phyloP scores from a whole-genome alignment of 1,140 invertebrate species.

The Macrotrachela quadricornifera region DNA sequence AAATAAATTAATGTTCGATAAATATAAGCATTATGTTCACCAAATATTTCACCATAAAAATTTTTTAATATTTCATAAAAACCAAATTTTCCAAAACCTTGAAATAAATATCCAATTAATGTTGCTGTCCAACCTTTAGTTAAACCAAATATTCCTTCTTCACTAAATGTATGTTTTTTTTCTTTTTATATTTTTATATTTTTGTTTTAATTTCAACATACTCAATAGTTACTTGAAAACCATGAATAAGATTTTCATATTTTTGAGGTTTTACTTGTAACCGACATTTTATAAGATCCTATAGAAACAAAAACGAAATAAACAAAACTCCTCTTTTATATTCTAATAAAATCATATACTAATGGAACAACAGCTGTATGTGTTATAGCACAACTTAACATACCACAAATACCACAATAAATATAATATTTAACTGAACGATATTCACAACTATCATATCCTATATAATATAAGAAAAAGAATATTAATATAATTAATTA shows the following conservation, averaged over 20 bases:
- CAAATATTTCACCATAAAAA: conserved; percentile 56
- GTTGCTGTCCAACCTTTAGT: conserved; percentile 95
- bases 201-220: no score
- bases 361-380: conserved; percentile 69
- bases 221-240: conserved; percentile 24
- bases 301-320: conserved; percentile 37
- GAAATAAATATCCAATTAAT: conserved; percentile 83
- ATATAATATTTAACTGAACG: conserved; percentile 74
- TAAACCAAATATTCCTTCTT: conserved; percentile 68
- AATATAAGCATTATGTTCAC: conserved; percentile 75
- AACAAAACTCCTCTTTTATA: no score
- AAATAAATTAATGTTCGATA: conserved; percentile 82
- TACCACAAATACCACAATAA: conserved; percentile 75
- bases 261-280: conserved; percentile 53
- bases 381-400: conserved; percentile 77
- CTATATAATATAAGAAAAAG: not conserved
- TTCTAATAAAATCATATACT: conserved; percentile 29
- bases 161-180: conserved; percentile 22
- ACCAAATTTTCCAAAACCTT: conserved; percentile 48
- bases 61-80: conserved; percentile 76
- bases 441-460: conserved; percentile 61
- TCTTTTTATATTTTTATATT: no score
- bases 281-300: conserved; percentile 94
- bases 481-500: no score
- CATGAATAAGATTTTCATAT: conserved; percentile 22